Base-by-base conservation (phyloP, 2,888 invertebrate genomes). In the Antheraea yamamai region DNA sequence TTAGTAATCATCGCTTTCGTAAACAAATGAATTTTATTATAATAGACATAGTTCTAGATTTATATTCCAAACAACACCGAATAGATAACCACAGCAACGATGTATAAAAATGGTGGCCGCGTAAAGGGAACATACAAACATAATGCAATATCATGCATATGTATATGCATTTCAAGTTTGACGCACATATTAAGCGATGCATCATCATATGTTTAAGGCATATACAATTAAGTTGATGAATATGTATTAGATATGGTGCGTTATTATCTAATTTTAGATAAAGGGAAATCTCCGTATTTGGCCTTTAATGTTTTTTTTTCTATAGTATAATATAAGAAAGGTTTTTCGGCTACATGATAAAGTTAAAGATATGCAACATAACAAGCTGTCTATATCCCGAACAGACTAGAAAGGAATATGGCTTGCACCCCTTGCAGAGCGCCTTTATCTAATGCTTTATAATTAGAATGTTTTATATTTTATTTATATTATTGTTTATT, bases 81-180 rank as follows among this genome's bases (percentile, higher is more conserved):
- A 52, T n/a, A 55, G 26, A 35, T 70, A 20, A 55, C 35, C 23
- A 70, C 39, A 58, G 55, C 58, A 26, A 58, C 55, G 39, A 30
- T 1, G 23, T 23, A 70, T 70, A 70, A 55, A 74, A 70, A 74
- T 74, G 35, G 30, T 39, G 23, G 58, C 12, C 74, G 58, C 74
- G 70, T 74, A 74, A 55, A 55, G 39, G 39, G 74, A 74, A 51
- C 70, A 39, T 39, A 70, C 70, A 71, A 70, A 58, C 58, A 39
- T 16, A 39, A 74, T 71, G 70, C 70, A 55, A 39, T 35, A 30
- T 16, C 18, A 58, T 70, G 70, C 70, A 70, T 74, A 23, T 23
- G 23, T 23, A 61, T 23, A 61, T 12, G 61, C 23, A 61, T 61
- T 61, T 8, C 23, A 61, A 61, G n/a, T 23, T 61, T 61, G 61